These are phyloP conservation scores for Sparidentex hasta DNA, from an alignment of 2,797 vertebrate genomes.

Conservation along the genomic window DNA sequence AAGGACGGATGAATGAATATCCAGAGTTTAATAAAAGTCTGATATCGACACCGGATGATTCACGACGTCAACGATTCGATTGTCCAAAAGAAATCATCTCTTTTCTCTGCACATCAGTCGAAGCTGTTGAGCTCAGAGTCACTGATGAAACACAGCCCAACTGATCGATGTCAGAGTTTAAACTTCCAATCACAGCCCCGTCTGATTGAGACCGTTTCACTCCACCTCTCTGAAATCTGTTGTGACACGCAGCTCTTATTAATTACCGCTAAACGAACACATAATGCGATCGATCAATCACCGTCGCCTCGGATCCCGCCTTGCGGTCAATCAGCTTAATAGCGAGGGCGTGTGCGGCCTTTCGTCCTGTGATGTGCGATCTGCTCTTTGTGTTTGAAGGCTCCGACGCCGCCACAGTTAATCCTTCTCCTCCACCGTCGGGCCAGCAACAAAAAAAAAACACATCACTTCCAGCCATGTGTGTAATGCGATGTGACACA, in stretches of 20 bases:
- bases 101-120: neutral
- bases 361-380: neutral
- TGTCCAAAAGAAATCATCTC: neutral
- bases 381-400: neutral
- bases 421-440: neutral
- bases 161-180: conserved; percentile 17
- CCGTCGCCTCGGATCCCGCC: neutral
- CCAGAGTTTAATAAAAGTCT: conserved; percentile 2
- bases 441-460: too few relatives aligned
- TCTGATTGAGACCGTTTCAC: neutral
- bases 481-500: neutral
- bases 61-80: neutral
- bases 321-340: neutral
- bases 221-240: neutral
- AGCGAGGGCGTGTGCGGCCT: neutral
- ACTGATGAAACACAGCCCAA: neutral
- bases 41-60: neutral
- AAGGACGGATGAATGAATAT: neutral
- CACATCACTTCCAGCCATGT: too few relatives aligned
- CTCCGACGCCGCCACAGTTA: neutral
- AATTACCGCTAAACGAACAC: neutral
- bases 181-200: neutral
- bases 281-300: neutral
- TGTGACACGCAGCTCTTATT: neutral
- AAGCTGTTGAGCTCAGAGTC: neutral